Evolutionary conservation across 2,113 vertebrate genomes (phyloP).

Genomic region (Apus apus): DNA sequence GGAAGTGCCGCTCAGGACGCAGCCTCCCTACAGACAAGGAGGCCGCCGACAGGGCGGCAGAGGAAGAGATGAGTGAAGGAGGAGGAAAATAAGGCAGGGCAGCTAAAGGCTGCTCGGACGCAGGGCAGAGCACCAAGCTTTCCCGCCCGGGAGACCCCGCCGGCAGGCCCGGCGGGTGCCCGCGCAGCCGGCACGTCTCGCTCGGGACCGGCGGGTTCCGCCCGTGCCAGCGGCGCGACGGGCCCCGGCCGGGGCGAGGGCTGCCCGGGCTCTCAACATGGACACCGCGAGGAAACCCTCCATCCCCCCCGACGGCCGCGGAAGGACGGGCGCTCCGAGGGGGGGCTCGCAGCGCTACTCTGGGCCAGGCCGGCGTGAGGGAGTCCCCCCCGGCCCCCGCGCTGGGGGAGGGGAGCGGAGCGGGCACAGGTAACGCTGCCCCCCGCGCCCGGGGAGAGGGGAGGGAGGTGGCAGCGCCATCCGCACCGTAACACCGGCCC

Average conservation of each 20-base stretch:
- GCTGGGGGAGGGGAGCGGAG: background rate
- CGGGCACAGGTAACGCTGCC: conserved; percentile 3
- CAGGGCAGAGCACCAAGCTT: background rate
- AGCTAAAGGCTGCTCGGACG: background rate
- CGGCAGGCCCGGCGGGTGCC: no score
- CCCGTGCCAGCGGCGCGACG: background rate
- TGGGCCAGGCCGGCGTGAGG: background rate
- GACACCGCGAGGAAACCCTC: background rate
- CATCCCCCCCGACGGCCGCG: background rate
- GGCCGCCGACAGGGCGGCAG: background rate
- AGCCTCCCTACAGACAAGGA: background rate
- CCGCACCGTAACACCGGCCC: background rate
- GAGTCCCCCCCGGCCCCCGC: background rate
- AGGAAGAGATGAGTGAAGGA: background rate
- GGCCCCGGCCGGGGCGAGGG: background rate
- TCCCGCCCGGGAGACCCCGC: background rate
- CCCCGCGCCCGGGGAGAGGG: no score
- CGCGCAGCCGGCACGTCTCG: background rate
- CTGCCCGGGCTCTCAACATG: background rate
- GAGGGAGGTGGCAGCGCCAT: conserved; percentile 17
- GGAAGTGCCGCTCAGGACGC: background rate
- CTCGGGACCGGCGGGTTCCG: no score
- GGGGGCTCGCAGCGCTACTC: no score
- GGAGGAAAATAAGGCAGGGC: background rate
- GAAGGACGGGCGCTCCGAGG: no score